Conservation (phyloP, 2,888 invertebrate genomes). For the Pachymerium ferrugineum region DNA sequence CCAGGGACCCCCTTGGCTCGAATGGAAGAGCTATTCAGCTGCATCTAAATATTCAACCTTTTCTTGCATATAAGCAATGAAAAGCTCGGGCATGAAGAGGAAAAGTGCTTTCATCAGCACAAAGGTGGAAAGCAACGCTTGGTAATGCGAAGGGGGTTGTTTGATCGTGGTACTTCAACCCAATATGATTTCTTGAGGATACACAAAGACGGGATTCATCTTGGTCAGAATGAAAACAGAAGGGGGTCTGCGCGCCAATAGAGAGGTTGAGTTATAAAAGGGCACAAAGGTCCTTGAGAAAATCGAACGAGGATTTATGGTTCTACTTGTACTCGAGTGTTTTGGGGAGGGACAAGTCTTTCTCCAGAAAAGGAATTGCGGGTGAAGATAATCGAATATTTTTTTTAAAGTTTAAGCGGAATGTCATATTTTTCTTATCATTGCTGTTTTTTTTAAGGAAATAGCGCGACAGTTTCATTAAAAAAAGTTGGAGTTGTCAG, state of each 20-base stretch:
- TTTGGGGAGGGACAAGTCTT: too few relatives aligned
- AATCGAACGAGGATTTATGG: slow-evolving; percentile 10
- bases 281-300: slow-evolving; percentile 21
- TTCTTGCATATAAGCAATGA: slow-evolving; percentile 18
- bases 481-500: neutral
- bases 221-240: slow-evolving; percentile 14
- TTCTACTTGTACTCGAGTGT: neutral
- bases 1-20: neutral
- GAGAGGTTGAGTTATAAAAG: slow-evolving; percentile 18
- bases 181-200: slow-evolving; percentile 8
- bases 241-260: neutral
- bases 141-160: neutral
- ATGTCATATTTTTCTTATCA: neutral
- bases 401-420: neutral
- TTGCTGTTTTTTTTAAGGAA: neutral
- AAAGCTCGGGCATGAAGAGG: neutral
- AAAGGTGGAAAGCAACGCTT: neutral
- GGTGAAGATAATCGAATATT: slow-evolving; percentile 2
- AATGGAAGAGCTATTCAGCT: slow-evolving; percentile 5
- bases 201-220: slow-evolving; percentile 14
- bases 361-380: neutral
- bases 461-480: too few relatives aligned
- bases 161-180: slow-evolving; percentile 3
- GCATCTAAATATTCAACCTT: neutral
- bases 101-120: slow-evolving; percentile 17